These are phyloP conservation scores for Ctenodactylus gundi DNA, from an alignment of 2,113 vertebrate genomes.

Conservation along the genomic window DNA sequence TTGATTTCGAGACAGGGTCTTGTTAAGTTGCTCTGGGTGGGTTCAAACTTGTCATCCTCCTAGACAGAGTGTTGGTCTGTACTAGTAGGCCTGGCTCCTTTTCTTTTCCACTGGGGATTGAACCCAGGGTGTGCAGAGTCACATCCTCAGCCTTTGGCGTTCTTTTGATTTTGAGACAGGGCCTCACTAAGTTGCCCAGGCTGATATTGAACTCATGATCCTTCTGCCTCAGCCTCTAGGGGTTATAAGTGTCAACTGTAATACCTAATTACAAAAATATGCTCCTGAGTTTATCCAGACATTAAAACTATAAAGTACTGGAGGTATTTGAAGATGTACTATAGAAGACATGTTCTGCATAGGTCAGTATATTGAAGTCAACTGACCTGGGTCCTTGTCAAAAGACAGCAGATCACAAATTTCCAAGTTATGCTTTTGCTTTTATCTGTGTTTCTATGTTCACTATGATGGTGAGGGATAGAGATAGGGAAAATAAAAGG, in stretches of 20 bases:
- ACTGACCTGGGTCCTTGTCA: neutral
- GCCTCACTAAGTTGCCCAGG: neutral
- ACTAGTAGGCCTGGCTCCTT: too few species aligned
- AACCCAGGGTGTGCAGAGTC: neutral
- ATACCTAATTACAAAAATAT: neutral
- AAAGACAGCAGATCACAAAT: neutral
- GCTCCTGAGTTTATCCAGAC: conserved; percentile 12
- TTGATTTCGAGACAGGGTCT: too few species aligned
- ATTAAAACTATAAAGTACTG: conserved; percentile 24
- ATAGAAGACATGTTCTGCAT: neutral
- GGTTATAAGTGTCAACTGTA: neutral
- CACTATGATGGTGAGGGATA: neutral
- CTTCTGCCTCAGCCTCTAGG: neutral
- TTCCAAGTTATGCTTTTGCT: neutral
- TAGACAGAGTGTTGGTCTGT: too few species aligned
- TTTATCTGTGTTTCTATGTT: neutral
- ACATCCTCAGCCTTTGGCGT: neutral
- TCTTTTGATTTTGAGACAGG: neutral
- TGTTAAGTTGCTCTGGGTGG: too few species aligned
- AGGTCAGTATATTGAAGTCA: neutral
- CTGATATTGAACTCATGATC: neutral
- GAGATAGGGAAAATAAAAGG: neutral
- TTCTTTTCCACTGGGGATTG: neutral
- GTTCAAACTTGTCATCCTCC: too few species aligned
- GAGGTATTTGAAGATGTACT: neutral